Conservation (phyloP, 2,113 vertebrate species). For the Heterotis niloticus region DNA sequence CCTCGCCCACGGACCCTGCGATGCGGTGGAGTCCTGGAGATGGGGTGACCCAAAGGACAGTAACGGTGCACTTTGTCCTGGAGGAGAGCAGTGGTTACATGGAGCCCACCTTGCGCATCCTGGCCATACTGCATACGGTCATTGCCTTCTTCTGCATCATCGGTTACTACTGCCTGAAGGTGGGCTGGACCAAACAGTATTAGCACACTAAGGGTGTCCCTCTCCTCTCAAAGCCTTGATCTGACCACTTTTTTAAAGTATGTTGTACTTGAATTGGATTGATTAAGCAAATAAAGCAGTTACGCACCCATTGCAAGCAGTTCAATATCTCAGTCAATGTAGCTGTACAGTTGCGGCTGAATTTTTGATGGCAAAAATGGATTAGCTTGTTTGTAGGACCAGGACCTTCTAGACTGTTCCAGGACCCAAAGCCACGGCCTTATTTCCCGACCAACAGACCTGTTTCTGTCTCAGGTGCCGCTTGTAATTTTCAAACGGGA, state of each 20-base stretch:
- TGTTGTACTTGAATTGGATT: too few relatives aligned
- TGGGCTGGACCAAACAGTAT: slow-evolving; percentile 36
- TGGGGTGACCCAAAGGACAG: slow-evolving; percentile 41
- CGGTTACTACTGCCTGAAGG: slow-evolving; percentile 94
- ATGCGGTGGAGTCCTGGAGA: slow-evolving; percentile 49
- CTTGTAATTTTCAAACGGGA: slow-evolving; percentile 95
- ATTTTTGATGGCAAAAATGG: too few relatives aligned
- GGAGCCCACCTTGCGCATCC: slow-evolving; percentile 86
- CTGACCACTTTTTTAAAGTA: not conserved
- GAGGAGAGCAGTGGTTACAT: slow-evolving; percentile 97
- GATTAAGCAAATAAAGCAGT: too few relatives aligned
- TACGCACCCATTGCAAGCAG: too few relatives aligned
- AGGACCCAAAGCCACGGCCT: not conserved
- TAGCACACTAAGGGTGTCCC: not conserved
- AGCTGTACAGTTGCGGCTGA: too few relatives aligned
- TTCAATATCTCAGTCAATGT: too few relatives aligned
- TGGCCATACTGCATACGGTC: slow-evolving; percentile 87
- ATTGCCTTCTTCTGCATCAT: slow-evolving; percentile 98
- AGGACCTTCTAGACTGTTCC: not conserved
- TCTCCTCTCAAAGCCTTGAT: not conserved
- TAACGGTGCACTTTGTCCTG: slow-evolving; percentile 83
- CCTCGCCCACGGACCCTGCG: slow-evolving; percentile 37
- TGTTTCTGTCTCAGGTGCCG: slow-evolving; percentile 69
- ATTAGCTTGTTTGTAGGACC: too few relatives aligned
- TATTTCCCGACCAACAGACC: not conserved